Evolutionary conservation across 64 coral and sea anemone genomes (phyloP), one percentile per base, ranked within the genome.

Genomic region (Actinia equina): DNA sequence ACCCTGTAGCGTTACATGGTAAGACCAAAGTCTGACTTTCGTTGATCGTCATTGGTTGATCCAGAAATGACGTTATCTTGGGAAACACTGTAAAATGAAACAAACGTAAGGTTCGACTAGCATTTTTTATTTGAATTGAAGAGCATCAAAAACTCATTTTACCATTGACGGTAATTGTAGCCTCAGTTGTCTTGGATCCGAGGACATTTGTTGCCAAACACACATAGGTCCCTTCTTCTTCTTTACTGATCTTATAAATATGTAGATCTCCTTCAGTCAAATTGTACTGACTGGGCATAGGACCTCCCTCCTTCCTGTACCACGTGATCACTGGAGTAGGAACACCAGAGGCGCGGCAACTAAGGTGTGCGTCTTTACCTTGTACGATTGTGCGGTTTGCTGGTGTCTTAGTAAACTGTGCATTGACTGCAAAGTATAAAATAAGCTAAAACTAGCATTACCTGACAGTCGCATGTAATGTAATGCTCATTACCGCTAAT

Each of bases 321-420:
- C 88, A 89, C 7, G 88, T 83, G 17, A 89, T 83, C 22, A 89
- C 25, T 15, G 88, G 88, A 69, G 30, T 52, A 15, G 88, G 88
- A 15, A 89, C 43, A 43, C 88, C 88, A 17, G 88, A 82, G 57
- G 88, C 88, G 27, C 80, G 56, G 60, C 88, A 89, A 26, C 88
- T 89, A 5, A 89, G 46, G 12, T 44, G 46, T 10, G 83, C 88
- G 61, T 83, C 49, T 17, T 83, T 57, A 51, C 11, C 41, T 46
- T 89, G 27, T 53, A 83, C 53, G 51, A 83, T 59, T 52, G 88
- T 83, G 44, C 46, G 41, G 57, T 41, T 64, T 43, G 20, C 1
- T 23, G 62, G 62, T 10, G 15, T 65, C 0, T 10, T 23, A n/a
- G 22, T 22, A 5, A 22, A 65, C 10, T 23, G 62, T n/a, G n/a